Conservation (phyloP, 2,113 vertebrate species). For the Australoheros scitulus region DNA sequence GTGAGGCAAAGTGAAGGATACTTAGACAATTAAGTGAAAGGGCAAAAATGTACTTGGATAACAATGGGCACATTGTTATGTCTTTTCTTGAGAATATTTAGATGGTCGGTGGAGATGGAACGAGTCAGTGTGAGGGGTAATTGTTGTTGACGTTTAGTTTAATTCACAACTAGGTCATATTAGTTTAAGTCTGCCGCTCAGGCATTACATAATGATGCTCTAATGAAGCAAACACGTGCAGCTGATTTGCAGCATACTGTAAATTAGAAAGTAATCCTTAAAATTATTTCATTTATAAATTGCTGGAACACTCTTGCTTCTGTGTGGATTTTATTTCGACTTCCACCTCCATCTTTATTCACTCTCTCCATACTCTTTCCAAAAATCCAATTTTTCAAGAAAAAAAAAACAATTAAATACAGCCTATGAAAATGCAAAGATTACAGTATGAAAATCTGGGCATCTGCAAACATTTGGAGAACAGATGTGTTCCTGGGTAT, state of each 20-base stretch:
- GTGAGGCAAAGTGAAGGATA: not conserved
- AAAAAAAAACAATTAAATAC: not conserved
- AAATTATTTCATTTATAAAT: slow-evolving; percentile 9
- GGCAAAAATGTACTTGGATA: slow-evolving; percentile 20
- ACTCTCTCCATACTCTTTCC: not conserved
- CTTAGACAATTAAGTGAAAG: slow-evolving; percentile 13
- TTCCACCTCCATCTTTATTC: not conserved
- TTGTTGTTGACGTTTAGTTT: slow-evolving; percentile 53
- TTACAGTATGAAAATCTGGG: not conserved
- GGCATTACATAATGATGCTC: slow-evolving; percentile 46
- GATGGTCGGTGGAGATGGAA: not conserved
- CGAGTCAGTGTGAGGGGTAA: not conserved
- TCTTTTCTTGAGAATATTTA: slow-evolving; percentile 20
- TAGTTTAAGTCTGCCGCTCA: slow-evolving; percentile 33
- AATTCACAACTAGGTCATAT: slow-evolving; percentile 38
- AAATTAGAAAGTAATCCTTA: slow-evolving; percentile 7
- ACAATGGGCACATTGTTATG: slow-evolving; percentile 10
- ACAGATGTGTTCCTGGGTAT: not conserved
- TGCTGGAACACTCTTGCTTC: not conserved
- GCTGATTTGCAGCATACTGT: slow-evolving; percentile 6
- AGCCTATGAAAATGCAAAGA: slow-evolving; percentile 6
- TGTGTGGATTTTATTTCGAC: not conserved
- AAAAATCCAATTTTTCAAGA: not conserved
- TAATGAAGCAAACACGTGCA: slow-evolving; percentile 40
- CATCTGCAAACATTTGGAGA: slow-evolving; percentile 20